These are phyloP conservation scores for Lamellibrachia columna DNA, from an alignment of 2,888 invertebrate species.

Conservation along the genomic window DNA sequence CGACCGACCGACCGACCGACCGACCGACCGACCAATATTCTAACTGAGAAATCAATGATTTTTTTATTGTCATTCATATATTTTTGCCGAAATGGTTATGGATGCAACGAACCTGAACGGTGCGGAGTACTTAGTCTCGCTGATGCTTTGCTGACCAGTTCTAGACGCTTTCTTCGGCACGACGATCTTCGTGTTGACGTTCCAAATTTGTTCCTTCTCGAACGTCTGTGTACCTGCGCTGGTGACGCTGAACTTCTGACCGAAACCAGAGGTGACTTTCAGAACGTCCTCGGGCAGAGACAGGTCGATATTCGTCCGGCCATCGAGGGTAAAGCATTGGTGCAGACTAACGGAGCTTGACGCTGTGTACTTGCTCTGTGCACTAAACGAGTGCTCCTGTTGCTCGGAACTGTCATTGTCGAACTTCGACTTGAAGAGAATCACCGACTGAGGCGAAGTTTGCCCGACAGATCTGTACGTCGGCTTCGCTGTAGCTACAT, in stretches of 20 bases:
- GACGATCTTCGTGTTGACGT: slow-evolving; percentile 6
- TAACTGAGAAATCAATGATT: neutral
- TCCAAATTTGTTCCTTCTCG: neutral
- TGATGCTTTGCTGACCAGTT: neutral
- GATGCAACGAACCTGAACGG: neutral
- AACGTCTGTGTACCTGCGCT: neutral
- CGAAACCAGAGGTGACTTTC: neutral
- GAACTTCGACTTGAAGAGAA: neutral
- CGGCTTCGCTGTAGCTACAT: neutral
- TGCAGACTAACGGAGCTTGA: neutral
- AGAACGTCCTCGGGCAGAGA: neutral
- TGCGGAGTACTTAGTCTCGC: neutral
- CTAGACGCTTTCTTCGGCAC: neutral
- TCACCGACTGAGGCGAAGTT: neutral
- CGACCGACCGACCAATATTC: neutral
- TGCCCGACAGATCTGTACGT: neutral
- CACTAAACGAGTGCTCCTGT: slow-evolving; percentile 11
- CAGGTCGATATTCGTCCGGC: neutral
- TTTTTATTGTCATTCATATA: no score
- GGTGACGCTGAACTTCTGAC: neutral
- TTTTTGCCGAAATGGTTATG: no score
- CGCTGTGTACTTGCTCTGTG: neutral
- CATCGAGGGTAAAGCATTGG: no score
- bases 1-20: neutral
- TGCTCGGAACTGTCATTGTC: neutral